Conservation (phyloP, 2,113 vertebrate genomes). For the Actenoides lindsayi region DNA sequence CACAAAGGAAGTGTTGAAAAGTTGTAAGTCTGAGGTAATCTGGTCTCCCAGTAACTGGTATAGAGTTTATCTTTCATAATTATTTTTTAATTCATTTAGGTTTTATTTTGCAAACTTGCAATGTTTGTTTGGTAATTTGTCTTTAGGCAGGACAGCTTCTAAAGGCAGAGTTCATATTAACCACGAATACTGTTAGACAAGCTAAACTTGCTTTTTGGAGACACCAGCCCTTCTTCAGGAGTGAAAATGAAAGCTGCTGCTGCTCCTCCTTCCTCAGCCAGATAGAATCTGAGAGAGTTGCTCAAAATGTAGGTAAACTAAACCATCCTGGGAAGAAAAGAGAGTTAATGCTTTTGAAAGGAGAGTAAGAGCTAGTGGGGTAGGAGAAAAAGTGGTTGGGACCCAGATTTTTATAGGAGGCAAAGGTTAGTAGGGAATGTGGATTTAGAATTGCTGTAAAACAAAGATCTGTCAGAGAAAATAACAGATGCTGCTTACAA, state of each 20-base stretch:
- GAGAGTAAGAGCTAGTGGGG: not conserved
- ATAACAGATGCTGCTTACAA: not conserved
- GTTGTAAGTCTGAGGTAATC: not conserved
- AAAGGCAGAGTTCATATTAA: not conserved
- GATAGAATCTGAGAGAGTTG: not conserved
- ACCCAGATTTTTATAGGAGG: not conserved
- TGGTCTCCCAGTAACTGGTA: not conserved
- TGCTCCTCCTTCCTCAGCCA: not conserved
- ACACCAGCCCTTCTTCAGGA: not conserved
- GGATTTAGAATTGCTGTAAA: not conserved
- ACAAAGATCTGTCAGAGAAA: not conserved
- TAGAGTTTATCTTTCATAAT: not conserved
- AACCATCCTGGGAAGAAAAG: not conserved
- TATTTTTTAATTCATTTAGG: not conserved
- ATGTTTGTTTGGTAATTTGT: not conserved
- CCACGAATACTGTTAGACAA: not conserved
- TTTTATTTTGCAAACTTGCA: not conserved
- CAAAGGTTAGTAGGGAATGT: not conserved
- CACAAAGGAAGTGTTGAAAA: not conserved
- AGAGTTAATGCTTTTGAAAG: not conserved
- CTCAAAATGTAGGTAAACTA: not conserved
- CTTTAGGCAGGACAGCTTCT: not conserved
- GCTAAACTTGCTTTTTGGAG: not conserved
- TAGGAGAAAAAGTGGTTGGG: not conserved
- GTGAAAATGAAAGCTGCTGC: not conserved